Percentiles rank a stretch among this genome's conserved stretches.
phyloP scores from a whole-genome alignment of 2,113 vertebrate genomes.

The Microtus oregoni region DNA sequence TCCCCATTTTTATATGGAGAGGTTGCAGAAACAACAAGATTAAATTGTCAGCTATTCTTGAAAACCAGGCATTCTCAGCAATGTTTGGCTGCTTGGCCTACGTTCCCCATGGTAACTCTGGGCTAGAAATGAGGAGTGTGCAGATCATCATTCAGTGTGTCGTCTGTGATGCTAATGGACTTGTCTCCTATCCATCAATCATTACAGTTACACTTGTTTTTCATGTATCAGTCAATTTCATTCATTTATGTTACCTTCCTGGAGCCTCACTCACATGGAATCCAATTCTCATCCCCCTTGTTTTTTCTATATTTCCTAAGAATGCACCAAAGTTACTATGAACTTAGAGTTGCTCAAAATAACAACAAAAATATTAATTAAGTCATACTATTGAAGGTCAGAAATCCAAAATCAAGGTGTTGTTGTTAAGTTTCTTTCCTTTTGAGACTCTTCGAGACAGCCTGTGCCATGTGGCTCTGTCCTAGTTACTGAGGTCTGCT shows the following conservation, averaged over 20 bases:
- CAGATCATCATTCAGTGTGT: slow-evolving; percentile 4
- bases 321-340: neutral
- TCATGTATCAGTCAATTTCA: neutral
- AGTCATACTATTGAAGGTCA: neutral
- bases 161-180: neutral
- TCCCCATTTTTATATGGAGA: neutral
- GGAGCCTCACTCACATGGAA: neutral
- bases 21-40: neutral
- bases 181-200: slow-evolving; percentile 11
- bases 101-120: neutral
- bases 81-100: neutral
- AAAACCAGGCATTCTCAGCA: slow-evolving; percentile 31
- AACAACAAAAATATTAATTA: neutral
- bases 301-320: neutral
- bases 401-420: slow-evolving; percentile 26
- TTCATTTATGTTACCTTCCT: slow-evolving; percentile 28
- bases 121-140: neutral
- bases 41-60: slow-evolving; percentile 8
- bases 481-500: neutral
- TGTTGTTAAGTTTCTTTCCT: slow-evolving; percentile 46
- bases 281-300: neutral
- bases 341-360: slow-evolving; percentile 30
- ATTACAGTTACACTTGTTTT: slow-evolving; percentile 10
- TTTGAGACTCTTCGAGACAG: neutral
- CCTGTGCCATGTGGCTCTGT: neutral